Base-by-base conservation (phyloP, 1,140 invertebrate genomes). In the Temnothorax nylanderi region DNA sequence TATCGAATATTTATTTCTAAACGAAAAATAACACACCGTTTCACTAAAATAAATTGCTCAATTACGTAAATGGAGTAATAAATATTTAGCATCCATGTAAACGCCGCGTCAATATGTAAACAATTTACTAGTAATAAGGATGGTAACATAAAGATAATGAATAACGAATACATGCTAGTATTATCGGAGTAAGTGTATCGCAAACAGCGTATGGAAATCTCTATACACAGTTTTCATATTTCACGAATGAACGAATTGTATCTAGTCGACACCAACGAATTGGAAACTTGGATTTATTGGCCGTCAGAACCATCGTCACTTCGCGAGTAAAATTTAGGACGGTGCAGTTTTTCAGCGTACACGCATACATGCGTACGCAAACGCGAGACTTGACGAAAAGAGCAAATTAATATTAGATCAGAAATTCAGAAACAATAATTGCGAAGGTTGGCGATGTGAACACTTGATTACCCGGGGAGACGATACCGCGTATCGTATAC, bases 201-300 rank as follows among this genome's bases (percentile, higher is more conserved):
- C 44, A 85, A 74, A 44, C 32, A 69, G 56, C 58, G 18, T 56
- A 74, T 75, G 32, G 51, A 34, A 74, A 69, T 54, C 64, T 74
- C 44, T 62, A 58, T 85, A 86, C 92, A 67, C 92, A 91, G 87
- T 92, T 93, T 94, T 93, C 92, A 93, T 93, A 94, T 94, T 93
- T 94, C 90, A 94, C 89, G 88, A 87, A 74, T 87, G 90, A 93
- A 72, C 89, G 91, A 84, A 82, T 91, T 90, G 87, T 90, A 88
- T 93, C 88, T 91, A 91, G 90, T 69, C 90, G 88, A 87, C 92
- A 90, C 89, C 81, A 88, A 91, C 92, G 91, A 92, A 93, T 93
- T 92, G 92, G 88, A 92, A 91, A 92, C 86, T 67, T 92, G 90
- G 88, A 94, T 94, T 93, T 93, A 93, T 93, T 90, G 90, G 91